Conservation (phyloP, 2,113 vertebrate species). For the Xenus cinereus region DNA sequence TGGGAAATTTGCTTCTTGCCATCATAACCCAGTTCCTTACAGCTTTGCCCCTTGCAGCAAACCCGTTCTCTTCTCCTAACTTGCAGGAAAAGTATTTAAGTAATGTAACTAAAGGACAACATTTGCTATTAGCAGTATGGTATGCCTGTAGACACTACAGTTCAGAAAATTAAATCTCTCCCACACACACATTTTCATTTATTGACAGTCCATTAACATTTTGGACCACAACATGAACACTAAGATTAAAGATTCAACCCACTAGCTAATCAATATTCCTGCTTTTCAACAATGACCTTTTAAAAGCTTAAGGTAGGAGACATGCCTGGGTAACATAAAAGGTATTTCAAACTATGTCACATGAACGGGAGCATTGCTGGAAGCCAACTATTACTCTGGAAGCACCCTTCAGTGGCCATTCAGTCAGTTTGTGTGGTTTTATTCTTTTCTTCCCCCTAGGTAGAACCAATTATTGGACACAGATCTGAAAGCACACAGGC, state of each 20-base stretch:
- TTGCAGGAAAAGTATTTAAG: not conserved
- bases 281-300: slow-evolving; percentile 4
- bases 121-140: not conserved
- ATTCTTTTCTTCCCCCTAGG: slow-evolving; percentile 23
- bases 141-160: not conserved
- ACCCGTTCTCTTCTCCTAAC: not conserved
- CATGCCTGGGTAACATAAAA: not conserved
- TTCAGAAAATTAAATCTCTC: not conserved
- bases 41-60: not conserved
- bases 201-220: not conserved
- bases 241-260: not conserved
- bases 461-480: slow-evolving; percentile 44
- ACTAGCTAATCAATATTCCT: not conserved
- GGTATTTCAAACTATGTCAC: slow-evolving; percentile 1
- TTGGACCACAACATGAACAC: not conserved
- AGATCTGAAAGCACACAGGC: slow-evolving; percentile 49
- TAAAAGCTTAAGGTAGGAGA: not conserved
- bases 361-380: slow-evolving; percentile 35
- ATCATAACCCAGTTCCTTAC: not conserved
- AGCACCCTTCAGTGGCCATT: not conserved
- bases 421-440: not conserved
- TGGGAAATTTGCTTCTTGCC: not conserved
- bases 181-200: not conserved
- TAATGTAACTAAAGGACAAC: not conserved
- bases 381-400: slow-evolving; percentile 31